Evolutionary conservation across 2,888 invertebrate species (phyloP).

Genomic region (Pseudococcus jackbeardsleyi): DNA sequence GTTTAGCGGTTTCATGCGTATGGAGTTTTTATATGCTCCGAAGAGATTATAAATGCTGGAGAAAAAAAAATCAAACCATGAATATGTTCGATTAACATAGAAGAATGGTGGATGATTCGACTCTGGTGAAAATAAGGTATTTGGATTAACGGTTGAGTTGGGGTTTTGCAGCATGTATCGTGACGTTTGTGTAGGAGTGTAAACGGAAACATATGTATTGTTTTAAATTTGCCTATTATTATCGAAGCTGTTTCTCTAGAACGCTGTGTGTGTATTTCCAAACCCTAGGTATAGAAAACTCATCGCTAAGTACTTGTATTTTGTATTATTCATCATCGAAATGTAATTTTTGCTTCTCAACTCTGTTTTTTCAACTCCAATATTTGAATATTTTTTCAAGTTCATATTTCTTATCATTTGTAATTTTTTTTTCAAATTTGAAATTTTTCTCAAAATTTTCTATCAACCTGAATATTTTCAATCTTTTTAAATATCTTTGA

Average conservation of each 20-base stretch:
- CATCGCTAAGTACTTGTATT: no score
- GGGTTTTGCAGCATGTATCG: not conserved
- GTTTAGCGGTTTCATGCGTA: constrained; percentile 38
- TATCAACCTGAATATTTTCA: no score
- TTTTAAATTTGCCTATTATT: constrained; percentile 6
- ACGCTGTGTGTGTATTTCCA: no score
- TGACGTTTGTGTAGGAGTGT: not conserved
- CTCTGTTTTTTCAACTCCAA: no score
- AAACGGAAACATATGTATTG: not conserved
- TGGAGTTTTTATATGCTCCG: not conserved
- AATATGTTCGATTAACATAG: constrained; percentile 15
- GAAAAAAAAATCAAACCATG: not conserved
- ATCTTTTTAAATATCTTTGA: no score
- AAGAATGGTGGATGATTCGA: not conserved
- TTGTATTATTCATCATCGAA: no score
- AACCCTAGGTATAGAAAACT: no score
- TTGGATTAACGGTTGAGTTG: not conserved
- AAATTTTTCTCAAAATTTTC: no score
- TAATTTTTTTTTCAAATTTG: no score
- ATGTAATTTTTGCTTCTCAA: no score
- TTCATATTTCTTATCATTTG: no score
- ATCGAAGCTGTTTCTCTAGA: not conserved
- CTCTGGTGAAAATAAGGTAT: not conserved
- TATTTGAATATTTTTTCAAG: no score
- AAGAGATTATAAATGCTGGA: not conserved